Percentiles rank a stretch among this genome's conserved stretches.
phyloP scores from a whole-genome alignment of 2,888 invertebrate genomes.

The Phanerotoma sp. region DNA sequence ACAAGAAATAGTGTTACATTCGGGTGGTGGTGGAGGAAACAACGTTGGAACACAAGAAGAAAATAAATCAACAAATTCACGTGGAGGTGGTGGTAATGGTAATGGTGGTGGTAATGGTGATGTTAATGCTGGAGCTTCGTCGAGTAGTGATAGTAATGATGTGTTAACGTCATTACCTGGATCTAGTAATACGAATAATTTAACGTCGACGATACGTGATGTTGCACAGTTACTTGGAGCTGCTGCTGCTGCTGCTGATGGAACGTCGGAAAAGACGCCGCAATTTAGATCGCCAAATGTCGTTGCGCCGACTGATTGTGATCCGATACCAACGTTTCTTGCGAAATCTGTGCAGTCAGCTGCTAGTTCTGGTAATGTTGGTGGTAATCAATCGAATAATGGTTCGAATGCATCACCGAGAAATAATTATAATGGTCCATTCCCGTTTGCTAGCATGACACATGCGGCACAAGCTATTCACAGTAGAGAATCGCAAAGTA shows the following conservation, averaged over 20 bases:
- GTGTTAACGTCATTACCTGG: conserved; percentile 50
- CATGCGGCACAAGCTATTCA: conserved; percentile 77
- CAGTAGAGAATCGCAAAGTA: conserved; percentile 62
- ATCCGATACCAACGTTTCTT: conserved; percentile 58
- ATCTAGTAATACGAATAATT: conserved; percentile 51
- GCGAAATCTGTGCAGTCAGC: conserved; percentile 48
- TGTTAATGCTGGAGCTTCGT: conserved; percentile 39
- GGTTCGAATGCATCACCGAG: conserved; percentile 53
- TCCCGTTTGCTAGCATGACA: conserved; percentile 90
- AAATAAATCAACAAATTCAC: conserved; percentile 50
- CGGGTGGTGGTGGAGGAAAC: too few relatives aligned
- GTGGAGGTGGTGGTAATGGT: too few relatives aligned
- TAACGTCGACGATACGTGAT: conserved; percentile 51
- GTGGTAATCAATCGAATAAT: conserved; percentile 43
- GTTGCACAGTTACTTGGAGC: conserved; percentile 55
- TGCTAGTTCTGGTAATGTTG: conserved; percentile 39
- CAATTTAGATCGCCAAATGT: conserved; percentile 82
- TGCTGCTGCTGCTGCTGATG: too few relatives aligned
- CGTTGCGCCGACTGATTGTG: conserved; percentile 81
- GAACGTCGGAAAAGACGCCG: conserved; percentile 56
- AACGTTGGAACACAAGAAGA: conserved; percentile 56
- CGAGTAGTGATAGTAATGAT: conserved; percentile 42
- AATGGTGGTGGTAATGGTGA: too few relatives aligned
- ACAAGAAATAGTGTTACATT: conserved; percentile 70
- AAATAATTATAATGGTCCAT: conserved; percentile 64